Base-by-base conservation (phyloP, 2,888 invertebrate species). In the Peribatodes rhomboidaria region DNA sequence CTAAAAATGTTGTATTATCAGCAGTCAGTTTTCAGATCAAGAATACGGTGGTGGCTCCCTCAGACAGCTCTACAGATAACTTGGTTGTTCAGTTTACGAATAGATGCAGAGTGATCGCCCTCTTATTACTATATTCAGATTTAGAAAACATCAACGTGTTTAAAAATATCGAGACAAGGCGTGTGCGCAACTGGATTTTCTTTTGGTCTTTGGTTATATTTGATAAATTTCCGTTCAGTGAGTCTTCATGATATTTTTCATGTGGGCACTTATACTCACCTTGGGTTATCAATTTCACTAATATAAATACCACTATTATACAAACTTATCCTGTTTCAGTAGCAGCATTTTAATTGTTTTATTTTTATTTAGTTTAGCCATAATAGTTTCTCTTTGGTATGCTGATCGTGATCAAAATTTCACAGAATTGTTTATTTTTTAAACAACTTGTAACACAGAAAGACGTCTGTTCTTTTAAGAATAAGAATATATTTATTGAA, bases 61-160 rank as follows among this genome's bases (percentile, higher is more conserved):
- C 20, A 10, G 13, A 20, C 13, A 33, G 16, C 49, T 33, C 9
- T 33, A 11, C 11, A 10, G 16, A 13, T 18, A 33, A 33, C 16
- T 16, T 18, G 16, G 49, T 33, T 9, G 8, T 37, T 9, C 14
- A n/a, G 86, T 85, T 84, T 85, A 86, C 83, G 84, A 89, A 90
- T 89, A 90, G 88, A 87, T 78, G 74, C 70, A 77, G 85, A 85
- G 88, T 86, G 86, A 89, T 87, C 88, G 89, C 89, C 90, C 90
- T 88, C 88, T 80, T 83, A 80, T 77, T 77, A 83, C 87, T 89
- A 88, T 87, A 88, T 87, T 82, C 81, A 84, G 85, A 84, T 79
- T 81, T 77, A 81, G 80, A 84, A 82, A 83, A 81, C 81, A 82
- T 80, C 77, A 73, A 72, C 72, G 62, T 72, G 72, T 75, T 73